Percentiles rank a stretch among this genome's conserved stretches.
Conservation (phyloP, 2,797 vertebrate species). For the Myoxocephalus aenaeus region DNA sequence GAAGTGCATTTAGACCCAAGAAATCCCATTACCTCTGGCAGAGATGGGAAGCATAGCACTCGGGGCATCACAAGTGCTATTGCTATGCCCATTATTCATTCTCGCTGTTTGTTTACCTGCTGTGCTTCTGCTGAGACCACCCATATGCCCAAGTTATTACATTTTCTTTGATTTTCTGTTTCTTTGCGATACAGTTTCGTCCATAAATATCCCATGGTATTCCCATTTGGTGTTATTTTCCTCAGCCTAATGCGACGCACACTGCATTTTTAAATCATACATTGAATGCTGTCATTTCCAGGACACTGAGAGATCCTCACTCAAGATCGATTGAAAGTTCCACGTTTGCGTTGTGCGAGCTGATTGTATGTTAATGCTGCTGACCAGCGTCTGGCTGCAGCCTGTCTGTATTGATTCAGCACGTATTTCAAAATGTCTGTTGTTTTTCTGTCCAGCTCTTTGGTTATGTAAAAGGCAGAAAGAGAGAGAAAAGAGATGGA, state of each 20-base stretch:
- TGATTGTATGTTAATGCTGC: constrained; percentile 57
- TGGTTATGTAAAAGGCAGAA: constrained; percentile 45
- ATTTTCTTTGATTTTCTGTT: constrained; percentile 11
- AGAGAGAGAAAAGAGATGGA: constrained; percentile 29
- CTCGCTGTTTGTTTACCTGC: constrained; percentile 68
- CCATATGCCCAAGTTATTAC: constrained; percentile 3
- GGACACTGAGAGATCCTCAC: constrained; percentile 2
- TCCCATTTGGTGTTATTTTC: constrained; percentile 17
- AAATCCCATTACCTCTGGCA: constrained; percentile 83
- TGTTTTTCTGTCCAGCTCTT: constrained; percentile 46
- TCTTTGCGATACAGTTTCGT: neutral
- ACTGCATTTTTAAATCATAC: constrained; percentile 35
- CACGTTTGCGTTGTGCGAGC: constrained; percentile 20
- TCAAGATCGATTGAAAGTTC: constrained; percentile 32
- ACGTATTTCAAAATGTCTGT: constrained; percentile 53
- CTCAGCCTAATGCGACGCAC: neutral
- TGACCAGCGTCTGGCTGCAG: constrained; percentile 33
- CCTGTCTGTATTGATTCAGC: constrained; percentile 61
- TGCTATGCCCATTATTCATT: constrained; percentile 69
- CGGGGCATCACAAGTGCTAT: constrained; percentile 57
- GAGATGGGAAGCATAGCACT: constrained; percentile 71
- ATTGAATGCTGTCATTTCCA: constrained; percentile 13
- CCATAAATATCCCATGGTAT: constrained; percentile 14
- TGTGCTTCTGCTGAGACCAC: constrained; percentile 43
- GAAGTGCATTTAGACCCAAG: constrained; percentile 80